A percentile compares a stretch with the other conserved stretches of the same genome.
Conservation (phyloP, 2,888 invertebrate species). For the Polylopha cassiicola region DNA sequence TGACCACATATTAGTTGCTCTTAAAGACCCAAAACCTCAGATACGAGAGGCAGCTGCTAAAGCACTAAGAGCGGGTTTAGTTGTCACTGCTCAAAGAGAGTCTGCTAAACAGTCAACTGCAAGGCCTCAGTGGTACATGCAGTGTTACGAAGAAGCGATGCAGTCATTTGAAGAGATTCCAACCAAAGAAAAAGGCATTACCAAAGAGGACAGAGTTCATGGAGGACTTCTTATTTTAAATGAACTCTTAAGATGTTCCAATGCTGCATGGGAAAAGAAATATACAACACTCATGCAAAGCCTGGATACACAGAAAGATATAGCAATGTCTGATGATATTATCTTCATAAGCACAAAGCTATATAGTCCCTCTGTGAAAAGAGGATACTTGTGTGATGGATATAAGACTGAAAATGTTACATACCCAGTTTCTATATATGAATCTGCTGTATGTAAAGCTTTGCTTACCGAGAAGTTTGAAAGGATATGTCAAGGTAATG, state of each 20-base stretch:
- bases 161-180: constrained; percentile 84
- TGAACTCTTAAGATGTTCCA: constrained; percentile 93
- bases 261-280: constrained; percentile 90
- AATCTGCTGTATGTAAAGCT: constrained; percentile 91
- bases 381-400: constrained; percentile 68
- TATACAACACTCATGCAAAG: constrained; percentile 84
- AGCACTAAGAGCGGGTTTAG: constrained; percentile 94
- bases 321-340: constrained; percentile 72
- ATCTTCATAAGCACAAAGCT: constrained; percentile 77
- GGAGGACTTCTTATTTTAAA: constrained; percentile 95
- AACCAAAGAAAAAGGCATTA: constrained; percentile 84
- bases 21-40: constrained; percentile 92
- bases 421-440: constrained; percentile 81
- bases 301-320: constrained; percentile 65
- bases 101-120: constrained; percentile 93
- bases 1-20: constrained; percentile 93
- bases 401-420: constrained; percentile 72
- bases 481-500: constrained; percentile 81
- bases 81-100: constrained; percentile 97
- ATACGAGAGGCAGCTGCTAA: constrained; percentile 96
- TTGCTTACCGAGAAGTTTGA: constrained; percentile 90
- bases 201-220: constrained; percentile 93
- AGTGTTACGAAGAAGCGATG: constrained; percentile 94
- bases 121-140: constrained; percentile 93
- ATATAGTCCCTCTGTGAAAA: constrained; percentile 77